Base-by-base conservation (phyloP, 1,140 invertebrate species). In the Meteorus sp. region DNA sequence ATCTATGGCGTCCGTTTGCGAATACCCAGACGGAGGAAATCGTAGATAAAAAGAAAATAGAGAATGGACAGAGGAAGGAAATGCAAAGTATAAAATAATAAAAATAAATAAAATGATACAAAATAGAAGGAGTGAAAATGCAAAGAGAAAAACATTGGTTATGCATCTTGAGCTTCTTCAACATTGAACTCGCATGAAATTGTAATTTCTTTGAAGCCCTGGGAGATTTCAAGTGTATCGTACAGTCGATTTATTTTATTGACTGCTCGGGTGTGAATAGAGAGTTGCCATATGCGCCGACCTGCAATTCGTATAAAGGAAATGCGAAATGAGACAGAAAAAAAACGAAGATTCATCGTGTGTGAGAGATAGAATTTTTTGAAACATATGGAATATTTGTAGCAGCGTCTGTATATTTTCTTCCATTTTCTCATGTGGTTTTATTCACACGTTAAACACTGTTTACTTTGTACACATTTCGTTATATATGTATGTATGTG, bases 1-100 rank as follows among this genome's bases (percentile, higher is more conserved):
- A 57, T 57, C 55, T 48, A 57, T 45, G 44, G 44, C 20, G 25
- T 45, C 11, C 52, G 52, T 57, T 45, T 56, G 50, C 55, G 19
- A 45, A 57, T 57, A 20, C 55, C 22, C 31, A 47, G 44, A 57
- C 44, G 15, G 29, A 48, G n/a, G 44, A 57, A 37, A 48, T 27
- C 13, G 44, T 11, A 7, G 31, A 27, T 19, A 23, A 17, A 25
- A 33, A 11, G 13, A 5, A 33, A n/a, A n/a, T n/a, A n/a, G n/a
- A n/a, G n/a, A n/a, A n/a, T n/a, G n/a, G n/a, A n/a, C n/a, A n/a
- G n/a, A n/a, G n/a, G n/a, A n/a, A n/a, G n/a, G n/a, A n/a, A n/a
- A n/a, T n/a, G n/a, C n/a, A n/a, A n/a, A n/a, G n/a, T n/a, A n/a
- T n/a, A n/a, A n/a, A n/a, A n/a, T n/a, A n/a, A n/a, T n/a, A n/a